Evolutionary conservation across 2,888 invertebrate species (phyloP).

Genomic region (Megamerina dolium): DNA sequence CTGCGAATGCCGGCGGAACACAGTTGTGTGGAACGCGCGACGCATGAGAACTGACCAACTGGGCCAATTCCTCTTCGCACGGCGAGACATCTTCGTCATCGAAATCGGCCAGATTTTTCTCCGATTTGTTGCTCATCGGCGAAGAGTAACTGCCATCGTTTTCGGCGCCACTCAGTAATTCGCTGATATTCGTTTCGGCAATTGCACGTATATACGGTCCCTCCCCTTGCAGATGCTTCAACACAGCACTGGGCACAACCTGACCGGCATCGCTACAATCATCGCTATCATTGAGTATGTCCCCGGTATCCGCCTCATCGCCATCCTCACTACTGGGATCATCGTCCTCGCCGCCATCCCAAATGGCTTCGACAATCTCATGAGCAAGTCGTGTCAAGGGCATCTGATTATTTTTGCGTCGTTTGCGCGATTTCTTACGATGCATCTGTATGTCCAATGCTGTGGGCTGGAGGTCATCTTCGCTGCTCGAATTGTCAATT

Average conservation of each 20-base stretch:
- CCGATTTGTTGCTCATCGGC: slow-evolving; percentile 85
- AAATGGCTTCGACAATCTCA: slow-evolving; percentile 56
- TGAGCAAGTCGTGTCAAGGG: slow-evolving; percentile 47
- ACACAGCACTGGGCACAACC: slow-evolving; percentile 44
- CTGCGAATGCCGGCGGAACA: slow-evolving; percentile 41
- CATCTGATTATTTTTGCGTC: slow-evolving; percentile 43
- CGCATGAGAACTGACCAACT: slow-evolving; percentile 59
- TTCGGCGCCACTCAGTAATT: slow-evolving; percentile 56
- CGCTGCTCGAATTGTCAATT: slow-evolving; percentile 45
- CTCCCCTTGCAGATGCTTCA: slow-evolving; percentile 51
- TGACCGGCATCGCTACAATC: slow-evolving; percentile 48
- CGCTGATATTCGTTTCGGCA: slow-evolving; percentile 46
- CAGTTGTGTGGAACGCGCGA: slow-evolving; percentile 40
- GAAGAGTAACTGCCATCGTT: slow-evolving; percentile 90
- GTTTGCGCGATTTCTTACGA: slow-evolving; percentile 43
- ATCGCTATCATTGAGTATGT: slow-evolving; percentile 46
- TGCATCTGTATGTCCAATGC: slow-evolving; percentile 39
- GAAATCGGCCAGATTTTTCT: slow-evolving; percentile 90
- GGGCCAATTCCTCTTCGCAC: slow-evolving; percentile 77
- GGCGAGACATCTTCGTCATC: slow-evolving; percentile 88
- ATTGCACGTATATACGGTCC: slow-evolving; percentile 53
- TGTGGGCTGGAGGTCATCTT: slow-evolving; percentile 39
- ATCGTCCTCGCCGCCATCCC: slow-evolving; percentile 55
- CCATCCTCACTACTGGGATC: slow-evolving; percentile 54
- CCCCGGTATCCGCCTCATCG: slow-evolving; percentile 36